Evolutionary conservation across 2,113 vertebrate species (phyloP), one percentile per base, ranked within the genome.

Genomic region (Hepsetus odoe): DNA sequence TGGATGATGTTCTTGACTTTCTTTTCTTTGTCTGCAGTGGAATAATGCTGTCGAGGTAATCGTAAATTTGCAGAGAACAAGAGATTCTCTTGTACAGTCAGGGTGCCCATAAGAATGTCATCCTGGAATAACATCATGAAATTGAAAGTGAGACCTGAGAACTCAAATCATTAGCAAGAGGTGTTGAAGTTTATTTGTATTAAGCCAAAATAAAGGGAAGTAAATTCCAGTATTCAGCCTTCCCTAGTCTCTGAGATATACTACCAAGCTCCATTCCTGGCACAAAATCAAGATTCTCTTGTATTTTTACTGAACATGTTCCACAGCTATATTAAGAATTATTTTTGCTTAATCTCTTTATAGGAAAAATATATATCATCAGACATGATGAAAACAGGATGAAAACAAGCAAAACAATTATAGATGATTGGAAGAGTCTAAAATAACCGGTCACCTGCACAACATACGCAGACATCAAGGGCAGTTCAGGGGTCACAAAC

Each of bases 41-140:
- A 89, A 85, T 90, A 77, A 5, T 65, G 56, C 8, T 75, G 16
- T 0, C 74, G 90, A 26, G 85, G 42, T 33, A 94, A 90, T 14
- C 93, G 91, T 58, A 94, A 86, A 79, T 90, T 93, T 22, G 87
- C 93, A 32, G 92, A 94, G 86, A 94, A 94, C 86, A 90, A 79
- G 7, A 94, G 90, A 85, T 94, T 94, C 80, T 94, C 93, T 51
- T 84, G 87, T 59, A 94, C 89, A 11, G 74, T 87, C 76, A 94
- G 83, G 0, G 93, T 94, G 8, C 92, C 93, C 91, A 93, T 94
- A 65, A 94, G 55, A 64, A 94, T 85, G 69, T 94, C 91, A 40
- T 94, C 93, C 93, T 94, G 74, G 73, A 46, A 77, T 30, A 67
- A 7, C 8, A 38, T 38, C 18, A n/a, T 11, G 18, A 35, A 0